Base-by-base conservation (phyloP, 2,888 invertebrate genomes). In the Chesias legatella region DNA sequence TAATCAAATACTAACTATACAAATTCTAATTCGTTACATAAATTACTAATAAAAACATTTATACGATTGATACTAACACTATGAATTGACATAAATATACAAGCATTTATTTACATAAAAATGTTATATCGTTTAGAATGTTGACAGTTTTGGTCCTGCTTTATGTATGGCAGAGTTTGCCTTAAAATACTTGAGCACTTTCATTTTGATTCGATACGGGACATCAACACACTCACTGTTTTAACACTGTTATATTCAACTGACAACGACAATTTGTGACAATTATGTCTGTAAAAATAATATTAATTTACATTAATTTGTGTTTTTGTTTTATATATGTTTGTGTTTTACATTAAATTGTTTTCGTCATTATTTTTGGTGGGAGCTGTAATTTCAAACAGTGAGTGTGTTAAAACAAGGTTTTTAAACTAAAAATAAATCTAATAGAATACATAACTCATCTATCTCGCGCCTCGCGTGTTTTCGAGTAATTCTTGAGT, bases 221-320 rank as follows among this genome's bases (percentile, higher is more conserved):
- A 79, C 71, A 84, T 88, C 88, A 88, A 86, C 88, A 88, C 86
- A 88, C 64, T 83, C 88, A 88, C 88, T 86, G 88, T 88, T 88
- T 81, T 43, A 20, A 20, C 46, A 51, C 39, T 49, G 46, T 45
- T 52, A 53, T 52, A 48, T 53, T 55, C 53, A 56, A 48, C 46
- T 33, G 24, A 33, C 24, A 21, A 32, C 25, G 28, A 20, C 22
- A 10, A 30, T 33, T 24, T 29, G 10, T 35, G n/a, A n/a, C n/a
- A n/a, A n/a, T n/a, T n/a, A n/a, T n/a, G n/a, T n/a, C n/a, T n/a
- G 13, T 17, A 17, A 5, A 17, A 17, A 3, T 17, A 3, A 17
- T 5, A 17, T 17, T 17, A 17, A 17, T 17, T 17, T 17, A 5
- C 5, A 5, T 17, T 3, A 3, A 17, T 2, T 17, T 17, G 13